Evolutionary conservation across 2,113 vertebrate genomes (phyloP), one percentile per base, ranked within the genome.

Genomic region (Sula dactylatra): DNA sequence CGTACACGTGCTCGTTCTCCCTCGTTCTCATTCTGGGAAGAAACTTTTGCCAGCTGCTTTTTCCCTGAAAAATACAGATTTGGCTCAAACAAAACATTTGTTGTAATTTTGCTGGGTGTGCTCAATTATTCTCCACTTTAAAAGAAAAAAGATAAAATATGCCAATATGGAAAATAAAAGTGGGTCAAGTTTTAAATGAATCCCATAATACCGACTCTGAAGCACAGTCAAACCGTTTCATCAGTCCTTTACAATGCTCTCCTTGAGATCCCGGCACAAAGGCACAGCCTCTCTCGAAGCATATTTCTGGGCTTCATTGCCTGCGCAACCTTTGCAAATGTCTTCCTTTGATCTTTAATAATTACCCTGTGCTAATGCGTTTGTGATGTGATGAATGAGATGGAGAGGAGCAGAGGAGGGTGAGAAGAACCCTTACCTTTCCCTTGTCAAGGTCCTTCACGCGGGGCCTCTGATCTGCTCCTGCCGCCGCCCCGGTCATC

Each of bases 111-210:
- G 82, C 93, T 94, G 86, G 59, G 38, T 84, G 59, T 78, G 89
- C 94, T 96, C 91, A 81, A 78, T 83, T 88, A 86, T 94, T 81
- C 72, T 71, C 42, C 26, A 5, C 62, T 89, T n/a, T 32, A 38
- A 67, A 44, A 31, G 61, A 34, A 52, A 26, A 20, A 54, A 44
- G 58, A 76, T 92, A 86, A 94, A 93, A 74, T 95, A 93, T 73
- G 81, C 89, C 89, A 95, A 67, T 94, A 85, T 82, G 47, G 86
- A 94, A 77, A 87, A 65, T 82, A 74, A 96, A 97, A 96, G 69
- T 97, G 95, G 95, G 95, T 96, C 96, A 89, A 93, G 84, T 89
- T 89, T 94, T 55, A 92, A 67, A 91, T 55, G 86, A 94, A 71
- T 59, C 6, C 5, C 84, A 84, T 15, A 42, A 34, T 40, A 55